These are phyloP conservation scores for Microplitis manilae DNA, from an alignment of 2,888 invertebrate species.

Conservation along the genomic window DNA sequence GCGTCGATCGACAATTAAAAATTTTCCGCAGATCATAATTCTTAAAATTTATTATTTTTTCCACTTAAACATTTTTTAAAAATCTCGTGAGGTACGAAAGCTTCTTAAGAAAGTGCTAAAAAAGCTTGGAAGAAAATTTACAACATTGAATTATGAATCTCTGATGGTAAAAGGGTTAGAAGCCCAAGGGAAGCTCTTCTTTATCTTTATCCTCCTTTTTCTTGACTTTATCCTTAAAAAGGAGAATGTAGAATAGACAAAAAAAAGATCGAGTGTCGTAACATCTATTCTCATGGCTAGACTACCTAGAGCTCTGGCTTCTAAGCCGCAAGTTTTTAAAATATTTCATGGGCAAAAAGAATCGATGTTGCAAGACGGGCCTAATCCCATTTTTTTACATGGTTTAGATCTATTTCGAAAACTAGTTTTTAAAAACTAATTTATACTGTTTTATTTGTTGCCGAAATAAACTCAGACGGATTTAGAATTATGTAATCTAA, in stretches of 20 bases:
- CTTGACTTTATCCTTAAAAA: conserved; percentile 6
- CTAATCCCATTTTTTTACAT: no score
- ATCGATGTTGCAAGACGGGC: not conserved
- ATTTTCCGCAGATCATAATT: conserved; percentile 28
- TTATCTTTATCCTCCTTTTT: conserved; percentile 21
- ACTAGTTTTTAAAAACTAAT: not conserved
- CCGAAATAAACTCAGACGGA: not conserved
- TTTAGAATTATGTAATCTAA: not conserved
- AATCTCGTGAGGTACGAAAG: not conserved
- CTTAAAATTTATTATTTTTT: conserved; percentile 28
- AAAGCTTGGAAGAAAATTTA: conserved; percentile 35
- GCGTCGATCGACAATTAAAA: not conserved
- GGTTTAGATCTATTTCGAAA: not conserved
- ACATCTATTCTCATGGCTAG: no score
- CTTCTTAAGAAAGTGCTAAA: conserved; percentile 19
- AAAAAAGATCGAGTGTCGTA: no score
- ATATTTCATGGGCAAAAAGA: not conserved
- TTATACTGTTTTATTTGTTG: not conserved
- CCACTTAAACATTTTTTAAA: not conserved
- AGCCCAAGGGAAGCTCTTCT: conserved; percentile 29
- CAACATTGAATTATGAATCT: conserved; percentile 49
- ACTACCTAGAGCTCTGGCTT: not conserved
- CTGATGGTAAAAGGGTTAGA: conserved; percentile 36
- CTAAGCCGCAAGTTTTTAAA: not conserved
- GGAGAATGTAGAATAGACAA: not conserved